phyloP scores from a whole-genome alignment of 2,888 invertebrate species.

The Rotaria sp. region DNA sequence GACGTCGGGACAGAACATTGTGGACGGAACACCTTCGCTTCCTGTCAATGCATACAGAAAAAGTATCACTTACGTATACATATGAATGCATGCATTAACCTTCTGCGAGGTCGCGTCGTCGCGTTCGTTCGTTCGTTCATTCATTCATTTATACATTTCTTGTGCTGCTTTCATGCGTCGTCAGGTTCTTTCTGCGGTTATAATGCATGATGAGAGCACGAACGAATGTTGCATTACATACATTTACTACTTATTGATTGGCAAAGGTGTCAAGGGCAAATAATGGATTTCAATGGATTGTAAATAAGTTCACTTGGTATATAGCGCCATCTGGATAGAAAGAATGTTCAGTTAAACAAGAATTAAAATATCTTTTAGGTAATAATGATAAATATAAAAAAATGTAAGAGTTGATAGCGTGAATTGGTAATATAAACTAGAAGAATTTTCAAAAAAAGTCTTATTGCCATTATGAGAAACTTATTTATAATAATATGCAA shows the following conservation, averaged over 20 bases:
- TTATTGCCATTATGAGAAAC: too few species aligned
- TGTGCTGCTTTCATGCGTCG: slow-evolving; percentile 7
- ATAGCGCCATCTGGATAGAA: neutral
- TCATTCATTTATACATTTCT: neutral
- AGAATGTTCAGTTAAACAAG: neutral
- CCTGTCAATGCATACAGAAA: neutral
- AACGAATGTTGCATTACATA: neutral
- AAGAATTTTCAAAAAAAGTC: too few species aligned
- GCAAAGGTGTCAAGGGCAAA: neutral
- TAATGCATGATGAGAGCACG: neutral
- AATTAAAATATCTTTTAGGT: too few species aligned
- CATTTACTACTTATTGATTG: neutral
- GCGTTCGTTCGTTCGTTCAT: neutral
- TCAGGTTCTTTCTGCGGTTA: slow-evolving; percentile 10
- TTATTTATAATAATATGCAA: too few species aligned
- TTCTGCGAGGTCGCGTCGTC: slow-evolving; percentile 20
- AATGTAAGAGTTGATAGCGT: neutral
- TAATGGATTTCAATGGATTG: neutral
- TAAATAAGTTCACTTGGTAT: neutral
- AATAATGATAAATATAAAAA: too few species aligned
- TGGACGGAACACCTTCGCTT: neutral
- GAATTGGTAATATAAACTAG: too few species aligned
- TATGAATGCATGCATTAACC: neutral
- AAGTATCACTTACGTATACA: neutral
- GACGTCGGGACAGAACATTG: slow-evolving; percentile 2